Percentiles rank a stretch among this genome's conserved stretches.
phyloP scores from a whole-genome alignment of 2,113 vertebrate genomes.

The Pelecanus crispus region DNA sequence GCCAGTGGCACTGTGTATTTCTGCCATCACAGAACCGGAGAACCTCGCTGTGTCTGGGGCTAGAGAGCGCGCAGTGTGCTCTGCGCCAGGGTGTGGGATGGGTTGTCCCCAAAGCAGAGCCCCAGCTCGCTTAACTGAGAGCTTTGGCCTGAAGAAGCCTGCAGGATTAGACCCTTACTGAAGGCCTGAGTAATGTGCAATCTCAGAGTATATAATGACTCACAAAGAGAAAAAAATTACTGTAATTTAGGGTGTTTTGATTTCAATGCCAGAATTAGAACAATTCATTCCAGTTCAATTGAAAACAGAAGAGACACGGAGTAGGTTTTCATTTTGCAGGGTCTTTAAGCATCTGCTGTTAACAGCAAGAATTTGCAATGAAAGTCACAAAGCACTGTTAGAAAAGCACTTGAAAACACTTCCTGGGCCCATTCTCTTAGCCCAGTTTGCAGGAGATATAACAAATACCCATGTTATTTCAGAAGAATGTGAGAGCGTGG shows the following conservation, averaged over 20 bases:
- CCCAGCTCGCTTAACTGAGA: not conserved
- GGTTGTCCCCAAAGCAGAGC: not conserved
- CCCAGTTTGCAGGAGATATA: not conserved
- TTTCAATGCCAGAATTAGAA: conserved; percentile 57
- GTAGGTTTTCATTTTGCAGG: conserved; percentile 1
- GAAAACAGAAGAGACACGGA: conserved; percentile 35
- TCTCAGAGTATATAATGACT: conserved; percentile 21
- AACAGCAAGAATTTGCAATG: not conserved
- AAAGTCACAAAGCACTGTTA: not conserved
- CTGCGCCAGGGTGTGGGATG: not conserved
- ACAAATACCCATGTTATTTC: not conserved
- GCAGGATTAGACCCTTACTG: not conserved
- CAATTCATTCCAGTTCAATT: conserved; percentile 56
- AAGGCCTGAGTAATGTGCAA: conserved; percentile 13
- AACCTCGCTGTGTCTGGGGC: not conserved
- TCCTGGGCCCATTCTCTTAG: not conserved
- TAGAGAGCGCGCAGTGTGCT: accelerated
- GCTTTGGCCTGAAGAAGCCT: not conserved
- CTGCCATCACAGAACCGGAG: not conserved
- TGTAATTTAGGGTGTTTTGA: conserved; percentile 54
- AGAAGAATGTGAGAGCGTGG: not conserved
- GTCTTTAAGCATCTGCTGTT: conserved; percentile 22
- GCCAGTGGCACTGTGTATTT: not conserved
- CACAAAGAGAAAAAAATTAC: conserved; percentile 56
- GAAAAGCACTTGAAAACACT: not conserved